A percentile compares a stretch with the other conserved stretches of the same genome.
Evolutionary conservation across 1,140 invertebrate genomes (phyloP).

Genomic region (Condylostylus longicornis): DNA sequence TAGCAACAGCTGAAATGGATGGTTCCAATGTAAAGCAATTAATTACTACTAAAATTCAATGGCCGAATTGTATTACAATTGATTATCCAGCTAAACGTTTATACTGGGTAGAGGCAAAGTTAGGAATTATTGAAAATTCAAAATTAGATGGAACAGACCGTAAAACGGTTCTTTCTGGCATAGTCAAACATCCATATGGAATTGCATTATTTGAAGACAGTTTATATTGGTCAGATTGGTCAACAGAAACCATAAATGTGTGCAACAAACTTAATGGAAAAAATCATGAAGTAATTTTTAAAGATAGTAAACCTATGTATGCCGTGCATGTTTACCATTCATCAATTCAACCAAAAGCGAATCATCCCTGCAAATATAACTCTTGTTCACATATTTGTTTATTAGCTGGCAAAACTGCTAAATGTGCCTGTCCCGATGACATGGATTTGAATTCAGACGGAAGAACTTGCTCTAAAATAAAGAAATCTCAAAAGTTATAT

Average conservation of each 20-base stretch:
- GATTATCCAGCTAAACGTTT: conserved; percentile 67
- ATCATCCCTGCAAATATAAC: conserved; percentile 52
- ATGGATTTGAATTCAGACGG: conserved; percentile 39
- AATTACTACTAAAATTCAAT: conserved; percentile 48
- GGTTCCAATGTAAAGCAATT: conserved; percentile 46
- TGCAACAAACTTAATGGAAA: conserved; percentile 54
- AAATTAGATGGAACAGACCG: conserved; percentile 57
- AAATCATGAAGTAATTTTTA: conserved; percentile 38
- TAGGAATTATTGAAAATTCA: conserved; percentile 57
- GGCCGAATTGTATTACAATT: conserved; percentile 79
- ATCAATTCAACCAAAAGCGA: conserved; percentile 34
- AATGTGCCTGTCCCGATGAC: conserved; percentile 65
- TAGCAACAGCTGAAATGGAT: conserved; percentile 73
- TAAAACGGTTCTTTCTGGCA: conserved; percentile 39
- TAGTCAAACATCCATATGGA: conserved; percentile 60
- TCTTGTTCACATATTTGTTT: conserved; percentile 71
- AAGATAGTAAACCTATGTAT: conserved; percentile 39
- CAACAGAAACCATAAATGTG: conserved; percentile 43
- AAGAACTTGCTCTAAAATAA: conserved; percentile 36
- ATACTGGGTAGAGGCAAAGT: conserved; percentile 66
- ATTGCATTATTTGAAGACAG: conserved; percentile 74
- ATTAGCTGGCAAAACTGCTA: conserved; percentile 41
- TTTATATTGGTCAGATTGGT: conserved; percentile 77
- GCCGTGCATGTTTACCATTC: conserved; percentile 55
- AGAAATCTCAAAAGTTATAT: conserved; percentile 31